These are phyloP conservation scores for Linnaemya tessellans DNA, from an alignment of 2,888 invertebrate species.

Conservation along the genomic window DNA sequence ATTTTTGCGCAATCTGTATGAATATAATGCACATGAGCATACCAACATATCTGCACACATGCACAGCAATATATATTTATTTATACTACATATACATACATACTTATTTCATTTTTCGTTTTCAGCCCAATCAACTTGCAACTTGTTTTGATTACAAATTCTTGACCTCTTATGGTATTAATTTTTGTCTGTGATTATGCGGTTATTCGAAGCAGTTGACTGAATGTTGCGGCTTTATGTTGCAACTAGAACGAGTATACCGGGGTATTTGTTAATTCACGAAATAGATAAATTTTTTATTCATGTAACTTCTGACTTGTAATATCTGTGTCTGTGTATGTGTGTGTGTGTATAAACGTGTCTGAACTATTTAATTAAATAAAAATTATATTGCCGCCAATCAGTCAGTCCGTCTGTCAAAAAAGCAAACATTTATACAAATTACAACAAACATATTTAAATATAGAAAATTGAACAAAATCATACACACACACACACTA, in stretches of 20 bases:
- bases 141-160: slow-evolving; percentile 27
- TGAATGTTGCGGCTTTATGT: slow-evolving; percentile 18
- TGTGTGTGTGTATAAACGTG: slow-evolving; percentile 40
- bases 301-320: slow-evolving; percentile 41
- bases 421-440: slow-evolving; percentile 13
- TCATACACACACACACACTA: background rate
- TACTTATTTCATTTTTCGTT: background rate
- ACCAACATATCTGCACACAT: background rate
- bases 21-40: too few species aligned
- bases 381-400: slow-evolving; percentile 60
- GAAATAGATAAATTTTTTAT: background rate
- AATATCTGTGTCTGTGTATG: slow-evolving; percentile 42
- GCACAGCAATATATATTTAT: background rate
- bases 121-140: slow-evolving; percentile 33
- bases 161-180: slow-evolving; percentile 61
- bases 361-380: slow-evolving; percentile 70
- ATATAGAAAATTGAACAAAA: slow-evolving; percentile 11
- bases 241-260: slow-evolving; percentile 10
- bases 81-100: background rate
- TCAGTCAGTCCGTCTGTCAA: slow-evolving; percentile 7
- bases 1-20: background rate
- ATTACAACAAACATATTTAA: slow-evolving; percentile 3
- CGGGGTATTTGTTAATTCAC: background rate
- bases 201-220: slow-evolving; percentile 8
- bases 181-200: background rate